Conservation (phyloP, 2,797 vertebrate genomes). For the Pteropus rufus region DNA sequence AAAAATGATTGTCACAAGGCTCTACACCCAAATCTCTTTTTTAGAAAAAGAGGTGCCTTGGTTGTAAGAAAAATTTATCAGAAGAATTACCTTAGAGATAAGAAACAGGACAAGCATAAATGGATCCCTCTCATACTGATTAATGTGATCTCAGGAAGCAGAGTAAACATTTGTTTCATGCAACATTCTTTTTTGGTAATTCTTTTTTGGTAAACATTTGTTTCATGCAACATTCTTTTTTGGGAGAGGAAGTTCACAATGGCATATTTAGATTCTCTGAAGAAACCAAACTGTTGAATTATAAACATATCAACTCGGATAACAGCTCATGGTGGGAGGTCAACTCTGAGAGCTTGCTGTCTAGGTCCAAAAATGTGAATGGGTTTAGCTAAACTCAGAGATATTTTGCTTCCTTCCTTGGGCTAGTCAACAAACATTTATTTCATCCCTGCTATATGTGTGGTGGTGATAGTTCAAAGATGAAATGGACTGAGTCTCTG, state of each 20-base stretch:
- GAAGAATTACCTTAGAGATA: neutral
- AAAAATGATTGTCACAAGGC: neutral
- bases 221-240: neutral
- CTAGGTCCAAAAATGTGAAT: neutral
- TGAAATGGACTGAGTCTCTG: neutral
- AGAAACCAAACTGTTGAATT: neutral
- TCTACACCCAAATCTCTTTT: neutral
- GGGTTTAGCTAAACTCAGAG: neutral
- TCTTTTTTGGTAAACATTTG: too few relatives aligned
- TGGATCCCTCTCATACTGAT: neutral
- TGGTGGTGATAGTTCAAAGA: neutral
- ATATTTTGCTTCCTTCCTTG: neutral
- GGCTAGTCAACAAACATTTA: neutral
- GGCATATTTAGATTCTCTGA: neutral
- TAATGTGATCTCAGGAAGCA: neutral
- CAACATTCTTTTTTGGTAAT: neutral
- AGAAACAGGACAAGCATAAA: neutral
- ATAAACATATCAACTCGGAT: neutral
- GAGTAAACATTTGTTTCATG: neutral
- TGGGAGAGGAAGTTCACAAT: neutral
- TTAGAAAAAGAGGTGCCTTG: neutral
- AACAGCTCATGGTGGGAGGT: neutral
- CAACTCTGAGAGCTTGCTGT: neutral
- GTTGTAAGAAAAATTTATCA: neutral
- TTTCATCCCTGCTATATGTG: neutral